Evolutionary conservation across 1,140 invertebrate genomes (phyloP).

Genomic region (Samia ricini): DNA sequence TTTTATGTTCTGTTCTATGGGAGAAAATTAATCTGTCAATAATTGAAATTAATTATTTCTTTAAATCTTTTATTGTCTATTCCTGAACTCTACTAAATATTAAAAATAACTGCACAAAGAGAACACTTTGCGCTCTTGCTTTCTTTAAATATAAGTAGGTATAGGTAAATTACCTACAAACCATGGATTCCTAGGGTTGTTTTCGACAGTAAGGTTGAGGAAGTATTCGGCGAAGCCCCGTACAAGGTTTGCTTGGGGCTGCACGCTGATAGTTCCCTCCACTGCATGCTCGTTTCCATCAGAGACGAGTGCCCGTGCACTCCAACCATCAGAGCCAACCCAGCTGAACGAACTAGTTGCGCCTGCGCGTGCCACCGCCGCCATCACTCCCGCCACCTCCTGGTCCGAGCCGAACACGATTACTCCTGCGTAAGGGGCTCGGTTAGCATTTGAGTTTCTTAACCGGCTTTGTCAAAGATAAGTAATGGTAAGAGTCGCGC

Average conservation of each 20-base stretch:
- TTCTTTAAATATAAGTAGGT: background rate
- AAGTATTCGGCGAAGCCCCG: constrained; percentile 94
- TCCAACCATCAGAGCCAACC: constrained; percentile 97
- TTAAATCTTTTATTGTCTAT: too few relatives aligned
- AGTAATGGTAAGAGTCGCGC: constrained; percentile 30
- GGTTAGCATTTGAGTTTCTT: background rate
- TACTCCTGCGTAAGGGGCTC: constrained; percentile 82
- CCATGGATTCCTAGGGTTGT: constrained; percentile 94
- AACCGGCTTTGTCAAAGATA: background rate
- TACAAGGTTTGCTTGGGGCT: constrained; percentile 93
- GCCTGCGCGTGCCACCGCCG: constrained; percentile 90
- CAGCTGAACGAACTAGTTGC: constrained; percentile 93
- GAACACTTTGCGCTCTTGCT: background rate
- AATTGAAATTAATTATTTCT: too few relatives aligned
- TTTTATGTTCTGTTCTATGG: background rate
- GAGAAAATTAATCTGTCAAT: background rate
- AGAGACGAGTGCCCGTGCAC: constrained; percentile 89
- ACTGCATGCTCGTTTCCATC: constrained; percentile 92
- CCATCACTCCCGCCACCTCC: constrained; percentile 96
- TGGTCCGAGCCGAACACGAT: constrained; percentile 98
- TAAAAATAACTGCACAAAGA: background rate
- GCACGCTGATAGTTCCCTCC: constrained; percentile 93
- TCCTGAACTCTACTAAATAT: too few relatives aligned
- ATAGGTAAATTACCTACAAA: constrained; percentile 85
- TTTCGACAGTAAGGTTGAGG: constrained; percentile 89